Evolutionary conservation across 2,113 vertebrate genomes (phyloP), one percentile per base, ranked within the genome.

Genomic region (Sinosuthora webbiana): DNA sequence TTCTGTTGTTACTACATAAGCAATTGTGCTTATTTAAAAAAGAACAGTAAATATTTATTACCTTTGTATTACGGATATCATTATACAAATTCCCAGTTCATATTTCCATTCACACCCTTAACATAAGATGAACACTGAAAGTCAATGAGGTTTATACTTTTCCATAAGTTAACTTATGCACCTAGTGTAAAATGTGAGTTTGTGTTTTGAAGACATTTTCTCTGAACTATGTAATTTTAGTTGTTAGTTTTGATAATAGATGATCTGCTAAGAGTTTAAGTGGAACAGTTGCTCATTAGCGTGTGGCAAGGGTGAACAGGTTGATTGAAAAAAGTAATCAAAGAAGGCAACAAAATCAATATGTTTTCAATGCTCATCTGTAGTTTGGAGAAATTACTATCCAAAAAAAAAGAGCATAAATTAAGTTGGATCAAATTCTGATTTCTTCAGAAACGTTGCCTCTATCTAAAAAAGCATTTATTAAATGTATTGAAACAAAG

Each of bases 401-500:
- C 22, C 2, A 52, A 83, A 96, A 73, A 23, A 75, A 91, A 80
- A 30, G 9, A n/a, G 11, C 73, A 82, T 73, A 87, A 93, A 53
- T 87, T 92, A 82, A 49, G 9, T 41, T 82, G 49, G 44, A 79
- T 91, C 82, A 82, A 94, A 85, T 93, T 35, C 41, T 69, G 25
- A 62, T 87, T 80, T 93, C 37, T 80, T 87, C 15, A 1, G 74
- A 93, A 93, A 70, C 4, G 13, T 60, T 89, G 9, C 56, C 28
- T 65, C 19, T 33, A 7, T 57, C 52, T 79, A 33, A 74, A 87
- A 91, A 95, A 83, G 1, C 16, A 62, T 37, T 93, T 74, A 87
- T 85, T 79, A 82, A 87, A 92, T 53, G 13, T 64, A 59, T 69
- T 64, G 53, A 91, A 91, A 94, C 30, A 92, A 92, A 95, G 87